A percentile compares a stretch with the other conserved stretches of the same genome.
Conservation (phyloP, 2,797 vertebrate species). For the Pelodytes ibericus region DNA sequence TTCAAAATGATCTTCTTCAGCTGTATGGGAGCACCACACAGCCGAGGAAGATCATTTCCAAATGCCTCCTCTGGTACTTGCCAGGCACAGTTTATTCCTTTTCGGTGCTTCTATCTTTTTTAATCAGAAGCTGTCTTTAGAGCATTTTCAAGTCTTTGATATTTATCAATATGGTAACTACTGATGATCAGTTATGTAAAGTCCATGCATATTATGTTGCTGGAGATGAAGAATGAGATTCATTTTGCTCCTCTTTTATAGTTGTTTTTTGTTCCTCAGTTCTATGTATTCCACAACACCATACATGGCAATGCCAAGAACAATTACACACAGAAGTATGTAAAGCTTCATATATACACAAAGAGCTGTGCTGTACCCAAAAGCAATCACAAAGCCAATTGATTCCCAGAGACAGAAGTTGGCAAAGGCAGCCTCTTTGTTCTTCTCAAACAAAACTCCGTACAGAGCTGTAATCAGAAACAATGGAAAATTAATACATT, state of each 20-base stretch:
- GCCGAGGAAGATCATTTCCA: too few relatives aligned
- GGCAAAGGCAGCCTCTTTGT: slow-evolving; percentile 90
- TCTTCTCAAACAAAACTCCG: slow-evolving; percentile 79
- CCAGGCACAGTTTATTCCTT: too few relatives aligned
- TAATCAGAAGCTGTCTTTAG: too few relatives aligned
- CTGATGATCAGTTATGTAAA: too few relatives aligned
- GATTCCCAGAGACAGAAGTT: slow-evolving; percentile 95
- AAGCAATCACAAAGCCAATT: slow-evolving; percentile 85
- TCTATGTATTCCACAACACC: slow-evolving; percentile 78
- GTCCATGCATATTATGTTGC: too few relatives aligned
- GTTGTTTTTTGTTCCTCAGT: slow-evolving; percentile 47
- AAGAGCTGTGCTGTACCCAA: slow-evolving; percentile 85
- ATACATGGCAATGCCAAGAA: slow-evolving; percentile 70
- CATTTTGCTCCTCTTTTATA: background rate
- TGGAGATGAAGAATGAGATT: background rate
- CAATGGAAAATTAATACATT: background rate
- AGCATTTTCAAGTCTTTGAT: too few relatives aligned
- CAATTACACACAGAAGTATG: slow-evolving; percentile 77
- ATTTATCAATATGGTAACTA: too few relatives aligned
- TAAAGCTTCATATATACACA: slow-evolving; percentile 84
- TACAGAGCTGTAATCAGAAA: slow-evolving; percentile 77
- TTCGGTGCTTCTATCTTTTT: too few relatives aligned
- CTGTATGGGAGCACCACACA: too few relatives aligned
- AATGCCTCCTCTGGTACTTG: too few relatives aligned
- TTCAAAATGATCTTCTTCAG: too few relatives aligned